A percentile compares a stretch with the other conserved stretches of the same genome.
Evolutionary conservation across 2,888 invertebrate genomes (phyloP).

Genomic region (Metacarcinus magister): DNA sequence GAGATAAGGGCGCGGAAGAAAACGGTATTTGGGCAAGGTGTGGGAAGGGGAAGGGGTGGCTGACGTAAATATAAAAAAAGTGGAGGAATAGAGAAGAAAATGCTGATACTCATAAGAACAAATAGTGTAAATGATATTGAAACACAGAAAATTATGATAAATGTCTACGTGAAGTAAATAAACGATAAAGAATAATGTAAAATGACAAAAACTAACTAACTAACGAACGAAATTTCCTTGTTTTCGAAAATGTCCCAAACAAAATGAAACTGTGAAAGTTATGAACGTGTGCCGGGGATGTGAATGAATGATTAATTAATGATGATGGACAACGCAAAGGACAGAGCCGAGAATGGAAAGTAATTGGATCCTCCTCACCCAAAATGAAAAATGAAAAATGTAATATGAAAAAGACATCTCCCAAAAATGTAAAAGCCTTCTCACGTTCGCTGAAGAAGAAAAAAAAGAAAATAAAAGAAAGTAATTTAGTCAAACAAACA

Average conservation of each 20-base stretch:
- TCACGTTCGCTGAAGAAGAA: not conserved
- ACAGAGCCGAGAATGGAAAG: not conserved
- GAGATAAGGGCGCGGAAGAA: not conserved
- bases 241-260: too few species aligned
- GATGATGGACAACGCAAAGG: not conserved
- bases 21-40: not conserved
- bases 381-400: not conserved
- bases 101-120: too few species aligned
- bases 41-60: too few species aligned
- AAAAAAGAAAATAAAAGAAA: not conserved
- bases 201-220: not conserved
- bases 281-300: not conserved
- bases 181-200: too few species aligned
- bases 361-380: not conserved
- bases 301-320: not conserved
- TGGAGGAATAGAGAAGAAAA: not conserved
- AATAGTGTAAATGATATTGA: too few species aligned
- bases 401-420: not conserved
- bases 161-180: too few species aligned
- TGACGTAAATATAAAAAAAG: not conserved
- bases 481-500: not conserved
- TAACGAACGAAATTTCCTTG: not conserved
- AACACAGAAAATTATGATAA: too few species aligned
- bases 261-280: not conserved
- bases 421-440: not conserved